Percentiles rank a stretch among this genome's conserved stretches.
Conservation (phyloP, 2,888 invertebrate genomes). For the Mallateleia sp. region DNA sequence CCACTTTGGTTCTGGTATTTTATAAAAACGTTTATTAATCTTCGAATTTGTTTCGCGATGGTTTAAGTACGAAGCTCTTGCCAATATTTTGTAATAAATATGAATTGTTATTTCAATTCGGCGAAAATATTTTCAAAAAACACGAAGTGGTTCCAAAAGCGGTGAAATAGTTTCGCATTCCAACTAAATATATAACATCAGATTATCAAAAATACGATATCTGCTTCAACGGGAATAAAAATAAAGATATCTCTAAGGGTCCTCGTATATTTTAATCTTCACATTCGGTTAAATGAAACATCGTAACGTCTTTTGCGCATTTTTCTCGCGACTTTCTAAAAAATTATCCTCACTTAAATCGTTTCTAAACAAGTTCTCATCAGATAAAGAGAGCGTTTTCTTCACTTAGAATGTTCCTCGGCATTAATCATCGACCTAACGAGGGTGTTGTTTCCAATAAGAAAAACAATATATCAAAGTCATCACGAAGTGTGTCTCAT, state of each 20-base stretch:
- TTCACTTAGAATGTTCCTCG: slow-evolving; percentile 37
- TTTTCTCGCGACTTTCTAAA: not conserved
- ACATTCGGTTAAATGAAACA: not conserved
- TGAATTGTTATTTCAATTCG: slow-evolving; percentile 21
- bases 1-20: too few relatives aligned
- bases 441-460: slow-evolving; percentile 67
- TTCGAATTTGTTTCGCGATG: too few relatives aligned
- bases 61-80: too few relatives aligned
- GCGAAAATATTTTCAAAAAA: not conserved
- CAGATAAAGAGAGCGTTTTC: slow-evolving; percentile 46
- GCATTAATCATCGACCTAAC: slow-evolving; percentile 69
- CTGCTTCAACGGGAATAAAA: not conserved
- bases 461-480: slow-evolving; percentile 71
- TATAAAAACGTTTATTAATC: too few relatives aligned
- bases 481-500: slow-evolving; percentile 56
- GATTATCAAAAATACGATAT: not conserved
- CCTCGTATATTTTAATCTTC: not conserved
- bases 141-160: too few relatives aligned
- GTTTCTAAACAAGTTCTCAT: slow-evolving; percentile 26
- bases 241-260: not conserved
- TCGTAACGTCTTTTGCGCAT: not conserved
- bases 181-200: slow-evolving; percentile 1
- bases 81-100: too few relatives aligned
- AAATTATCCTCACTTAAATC: not conserved
- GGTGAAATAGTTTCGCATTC: slow-evolving; percentile 14